phyloP scores from a whole-genome alignment of 2,888 invertebrate species.

The Eupithecia pulchellata region DNA sequence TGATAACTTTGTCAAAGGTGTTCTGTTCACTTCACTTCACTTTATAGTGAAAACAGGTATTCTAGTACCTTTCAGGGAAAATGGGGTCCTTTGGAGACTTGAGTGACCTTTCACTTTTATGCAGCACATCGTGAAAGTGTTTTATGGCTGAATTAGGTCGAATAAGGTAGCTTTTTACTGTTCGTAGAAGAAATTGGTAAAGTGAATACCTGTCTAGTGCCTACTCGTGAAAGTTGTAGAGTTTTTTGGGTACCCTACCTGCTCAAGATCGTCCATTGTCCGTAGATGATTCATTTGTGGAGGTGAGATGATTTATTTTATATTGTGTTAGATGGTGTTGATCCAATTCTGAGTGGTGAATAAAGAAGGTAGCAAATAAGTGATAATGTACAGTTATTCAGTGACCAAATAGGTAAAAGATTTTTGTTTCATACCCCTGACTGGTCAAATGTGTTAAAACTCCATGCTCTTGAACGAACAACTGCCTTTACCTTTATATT shows the following conservation, averaged over 20 bases:
- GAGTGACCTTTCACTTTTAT: conserved; percentile 50
- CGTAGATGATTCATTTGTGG: background rate
- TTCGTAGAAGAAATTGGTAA: conserved; percentile 3
- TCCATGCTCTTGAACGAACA: too few species aligned
- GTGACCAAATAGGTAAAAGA: too few species aligned
- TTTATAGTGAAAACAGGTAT: conserved; percentile 59
- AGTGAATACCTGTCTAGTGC: conserved; percentile 13
- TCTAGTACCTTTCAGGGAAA: conserved; percentile 59
- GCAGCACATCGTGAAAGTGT: conserved; percentile 28
- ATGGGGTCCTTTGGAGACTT: conserved; percentile 54
- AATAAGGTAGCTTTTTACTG: conserved; percentile 11
- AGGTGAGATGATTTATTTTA: background rate
- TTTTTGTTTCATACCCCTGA: too few species aligned
- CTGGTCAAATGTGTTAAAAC: too few species aligned
- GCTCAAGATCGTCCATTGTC: background rate
- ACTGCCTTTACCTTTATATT: too few species aligned
- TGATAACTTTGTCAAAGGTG: conserved; percentile 70
- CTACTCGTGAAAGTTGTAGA: background rate
- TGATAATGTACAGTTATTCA: too few species aligned
- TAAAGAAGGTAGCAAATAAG: too few species aligned
- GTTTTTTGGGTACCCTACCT: background rate
- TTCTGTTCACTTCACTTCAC: conserved; percentile 51
- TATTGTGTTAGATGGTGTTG: too few species aligned
- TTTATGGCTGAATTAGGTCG: conserved; percentile 37
- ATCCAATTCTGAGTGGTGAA: too few species aligned